These are phyloP conservation scores for Melipona beecheii DNA, from an alignment of 2,888 invertebrate genomes.

Conservation along the genomic window DNA sequence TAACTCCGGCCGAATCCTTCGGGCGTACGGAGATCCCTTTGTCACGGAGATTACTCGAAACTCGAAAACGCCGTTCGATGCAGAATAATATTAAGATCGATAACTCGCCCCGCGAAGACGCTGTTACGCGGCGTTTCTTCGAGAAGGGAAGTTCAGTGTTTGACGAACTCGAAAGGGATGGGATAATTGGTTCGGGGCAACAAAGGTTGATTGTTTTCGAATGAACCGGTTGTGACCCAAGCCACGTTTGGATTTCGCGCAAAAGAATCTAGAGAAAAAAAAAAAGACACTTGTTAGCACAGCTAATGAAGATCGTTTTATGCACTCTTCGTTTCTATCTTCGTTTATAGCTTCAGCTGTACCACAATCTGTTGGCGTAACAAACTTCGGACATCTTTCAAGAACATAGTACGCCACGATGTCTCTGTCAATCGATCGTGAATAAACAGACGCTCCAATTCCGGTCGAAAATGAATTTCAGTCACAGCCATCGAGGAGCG, in stretches of 20 bases:
- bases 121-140: not conserved
- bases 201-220: not conserved
- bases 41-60: slow-evolving; percentile 23
- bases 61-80: slow-evolving; percentile 17
- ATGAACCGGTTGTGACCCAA: not conserved
- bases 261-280: too few relatives aligned
- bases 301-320: too few relatives aligned
- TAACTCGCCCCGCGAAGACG: not conserved
- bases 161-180: not conserved
- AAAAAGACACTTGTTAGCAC: too few relatives aligned
- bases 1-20: slow-evolving; percentile 22
- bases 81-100: slow-evolving; percentile 40
- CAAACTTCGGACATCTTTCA: not conserved
- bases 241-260: too few relatives aligned
- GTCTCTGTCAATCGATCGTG: not conserved
- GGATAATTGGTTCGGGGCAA: not conserved
- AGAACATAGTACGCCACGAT: not conserved
- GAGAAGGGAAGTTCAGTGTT: slow-evolving; percentile 14
- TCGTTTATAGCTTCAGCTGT: too few relatives aligned
- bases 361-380: not conserved
- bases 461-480: slow-evolving; percentile 39
- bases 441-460: not conserved
- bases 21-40: slow-evolving; percentile 7
- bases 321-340: too few relatives aligned
- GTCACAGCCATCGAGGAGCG: slow-evolving; percentile 29